Evolutionary conservation across 2,888 invertebrate genomes (phyloP), one percentile per base, ranked within the genome.

Genomic region (Oxyteleia sp.): DNA sequence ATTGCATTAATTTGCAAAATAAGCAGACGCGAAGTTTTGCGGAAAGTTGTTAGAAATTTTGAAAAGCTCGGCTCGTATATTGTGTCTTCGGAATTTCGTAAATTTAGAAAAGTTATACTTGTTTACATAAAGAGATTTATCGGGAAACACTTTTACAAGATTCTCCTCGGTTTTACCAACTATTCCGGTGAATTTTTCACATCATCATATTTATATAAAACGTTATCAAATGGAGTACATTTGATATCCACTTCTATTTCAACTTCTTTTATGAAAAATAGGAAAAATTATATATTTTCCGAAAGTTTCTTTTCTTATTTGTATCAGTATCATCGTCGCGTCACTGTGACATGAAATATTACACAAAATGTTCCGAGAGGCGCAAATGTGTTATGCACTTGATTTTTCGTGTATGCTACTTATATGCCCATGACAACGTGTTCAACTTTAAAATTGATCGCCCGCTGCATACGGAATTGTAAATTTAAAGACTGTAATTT

Each of bases 281-380:
- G 61, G 71, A 71, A 71, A 59, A 71, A 71, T 71, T 49, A 71
- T 59, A 38, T 18, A 49, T 53, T 43, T 63, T 74, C 13, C 16
- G 35, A 26, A 45, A 63, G 16, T 47, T 51, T 29, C 32, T 32
- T 32, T 10, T 32, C 32, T 32, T 32, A 32, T 32, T 32, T 32
- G 8, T 29, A 51, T 51, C 51, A 61, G 51, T 72, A 72, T 29
- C 18, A 72, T 29, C 32, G 10, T 15, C 4, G 13, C 18, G 47
- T 47, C 47, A 16, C 26, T 2, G 11, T 35, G 57, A 72, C 43
- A 16, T 61, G 32, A 61, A 38, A 49, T 49, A 71, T 59, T 69
- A 69, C 47, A 35, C 18, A 5, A 49, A 51, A 23, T 11, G 38
- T 26, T 16, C 15, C 11, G 38, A 18, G 15, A 38, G 26, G 38